phyloP scores from a whole-genome alignment of 2,888 invertebrate genomes.

The Campoplex nolae region DNA sequence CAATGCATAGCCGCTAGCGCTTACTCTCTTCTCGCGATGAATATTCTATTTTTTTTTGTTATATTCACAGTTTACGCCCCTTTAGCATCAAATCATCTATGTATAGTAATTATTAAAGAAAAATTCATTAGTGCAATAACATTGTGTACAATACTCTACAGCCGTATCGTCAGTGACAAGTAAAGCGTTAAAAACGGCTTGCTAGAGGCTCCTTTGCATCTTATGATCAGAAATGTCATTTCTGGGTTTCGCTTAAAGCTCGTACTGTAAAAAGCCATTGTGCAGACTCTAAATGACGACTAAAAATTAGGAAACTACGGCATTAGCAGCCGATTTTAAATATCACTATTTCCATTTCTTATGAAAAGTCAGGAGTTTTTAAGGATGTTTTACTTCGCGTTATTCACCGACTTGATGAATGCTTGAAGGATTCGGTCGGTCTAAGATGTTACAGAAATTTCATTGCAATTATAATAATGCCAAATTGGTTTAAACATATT shows the following conservation, averaged over 20 bases:
- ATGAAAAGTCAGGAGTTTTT: neutral
- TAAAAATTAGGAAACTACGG: no score
- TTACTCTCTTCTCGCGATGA: neutral
- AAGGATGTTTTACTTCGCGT: neutral
- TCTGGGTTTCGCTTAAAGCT: neutral
- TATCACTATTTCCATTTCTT: neutral
- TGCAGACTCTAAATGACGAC: neutral
- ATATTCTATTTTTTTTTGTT: neutral
- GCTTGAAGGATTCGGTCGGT: neutral
- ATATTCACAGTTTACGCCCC: neutral
- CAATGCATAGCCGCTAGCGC: neutral
- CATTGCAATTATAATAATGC: neutral
- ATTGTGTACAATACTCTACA: neutral
- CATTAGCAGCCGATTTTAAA: no score
- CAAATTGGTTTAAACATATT: neutral
- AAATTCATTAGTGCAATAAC: slow-evolving; percentile 9
- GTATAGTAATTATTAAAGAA: neutral
- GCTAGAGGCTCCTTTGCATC: neutral
- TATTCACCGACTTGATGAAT: neutral
- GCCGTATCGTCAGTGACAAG: neutral
- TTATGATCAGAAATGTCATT: neutral
- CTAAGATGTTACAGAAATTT: neutral
- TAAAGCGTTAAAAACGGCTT: neutral
- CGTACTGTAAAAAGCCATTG: neutral
- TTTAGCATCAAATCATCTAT: neutral